Conservation (phyloP, 2,888 invertebrate species). For the Ethmia dodecea region DNA sequence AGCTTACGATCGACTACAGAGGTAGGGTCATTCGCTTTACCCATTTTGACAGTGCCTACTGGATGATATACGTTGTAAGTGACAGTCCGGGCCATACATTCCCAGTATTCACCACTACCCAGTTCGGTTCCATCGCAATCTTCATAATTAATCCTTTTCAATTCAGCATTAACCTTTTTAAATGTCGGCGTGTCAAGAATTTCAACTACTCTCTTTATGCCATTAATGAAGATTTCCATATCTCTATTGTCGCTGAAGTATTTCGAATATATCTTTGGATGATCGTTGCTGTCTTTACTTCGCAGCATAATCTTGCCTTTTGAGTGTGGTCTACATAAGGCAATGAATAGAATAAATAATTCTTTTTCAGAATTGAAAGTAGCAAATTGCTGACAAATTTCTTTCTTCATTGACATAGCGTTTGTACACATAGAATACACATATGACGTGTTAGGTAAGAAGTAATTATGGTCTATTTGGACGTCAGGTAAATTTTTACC, state of each 20-base stretch:
- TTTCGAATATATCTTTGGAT: slow-evolving; percentile 54
- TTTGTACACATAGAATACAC: slow-evolving; percentile 46
- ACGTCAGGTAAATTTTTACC: slow-evolving; percentile 52
- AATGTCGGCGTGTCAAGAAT: slow-evolving; percentile 51
- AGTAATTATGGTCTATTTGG: slow-evolving; percentile 67
- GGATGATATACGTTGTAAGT: slow-evolving; percentile 66
- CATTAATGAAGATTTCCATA: slow-evolving; percentile 46
- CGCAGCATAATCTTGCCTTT: slow-evolving; percentile 49
- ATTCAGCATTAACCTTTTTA: slow-evolving; percentile 41
- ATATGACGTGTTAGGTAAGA: slow-evolving; percentile 53
- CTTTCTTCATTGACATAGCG: slow-evolving; percentile 42
- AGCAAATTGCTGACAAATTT: slow-evolving; percentile 53
- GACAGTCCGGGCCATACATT: slow-evolving; percentile 60
- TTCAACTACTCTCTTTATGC: slow-evolving; percentile 45
- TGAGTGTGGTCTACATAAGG: slow-evolving; percentile 57
- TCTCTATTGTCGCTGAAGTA: slow-evolving; percentile 58
- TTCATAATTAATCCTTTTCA: slow-evolving; percentile 46
- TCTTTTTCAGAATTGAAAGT: slow-evolving; percentile 54
- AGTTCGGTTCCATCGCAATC: slow-evolving; percentile 51
- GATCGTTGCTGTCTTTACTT: slow-evolving; percentile 40
- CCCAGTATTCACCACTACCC: slow-evolving; percentile 53
- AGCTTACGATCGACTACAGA: slow-evolving; percentile 52
- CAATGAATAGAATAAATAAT: slow-evolving; percentile 53
- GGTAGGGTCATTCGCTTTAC: slow-evolving; percentile 34
- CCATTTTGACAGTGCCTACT: slow-evolving; percentile 66